phyloP scores from a whole-genome alignment of 2,888 invertebrate species.

The Artemia sp. region DNA sequence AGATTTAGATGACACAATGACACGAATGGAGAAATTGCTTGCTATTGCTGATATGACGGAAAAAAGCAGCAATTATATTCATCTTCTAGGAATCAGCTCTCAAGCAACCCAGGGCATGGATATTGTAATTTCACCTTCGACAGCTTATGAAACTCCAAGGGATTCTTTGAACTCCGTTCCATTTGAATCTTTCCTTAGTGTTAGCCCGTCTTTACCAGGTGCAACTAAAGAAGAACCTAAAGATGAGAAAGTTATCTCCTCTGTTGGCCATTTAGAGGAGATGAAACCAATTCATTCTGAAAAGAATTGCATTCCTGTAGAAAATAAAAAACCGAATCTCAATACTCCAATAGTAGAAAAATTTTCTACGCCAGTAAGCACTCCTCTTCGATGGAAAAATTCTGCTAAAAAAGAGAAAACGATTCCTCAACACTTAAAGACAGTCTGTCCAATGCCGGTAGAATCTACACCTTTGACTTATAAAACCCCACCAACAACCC shows the following conservation, averaged over 20 bases:
- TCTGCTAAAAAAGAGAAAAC: background rate
- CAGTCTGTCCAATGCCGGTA: background rate
- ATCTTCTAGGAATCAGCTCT: background rate
- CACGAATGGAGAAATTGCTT: background rate
- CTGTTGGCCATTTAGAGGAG: too few relatives aligned
- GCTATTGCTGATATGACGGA: constrained; percentile 11
- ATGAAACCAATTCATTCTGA: background rate
- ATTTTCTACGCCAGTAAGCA: constrained; percentile 2
- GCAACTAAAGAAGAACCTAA: background rate
- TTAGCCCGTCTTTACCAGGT: background rate
- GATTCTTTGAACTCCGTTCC: background rate
- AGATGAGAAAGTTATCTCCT: too few relatives aligned
- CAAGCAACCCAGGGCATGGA: background rate
- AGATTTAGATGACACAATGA: constrained; percentile 9
- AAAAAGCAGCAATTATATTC: background rate
- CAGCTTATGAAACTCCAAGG: constrained; percentile 3
- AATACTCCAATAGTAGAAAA: background rate
- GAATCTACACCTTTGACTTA: background rate
- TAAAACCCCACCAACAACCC: background rate
- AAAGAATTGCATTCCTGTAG: background rate
- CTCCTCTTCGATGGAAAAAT: background rate
- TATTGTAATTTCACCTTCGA: background rate
- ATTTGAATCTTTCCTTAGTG: background rate
- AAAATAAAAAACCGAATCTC: background rate
- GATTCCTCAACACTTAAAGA: background rate